Percentiles rank a stretch among this genome's conserved stretches.
phyloP scores from a whole-genome alignment of 2,888 invertebrate genomes.

The Pristionchus japonicus region DNA sequence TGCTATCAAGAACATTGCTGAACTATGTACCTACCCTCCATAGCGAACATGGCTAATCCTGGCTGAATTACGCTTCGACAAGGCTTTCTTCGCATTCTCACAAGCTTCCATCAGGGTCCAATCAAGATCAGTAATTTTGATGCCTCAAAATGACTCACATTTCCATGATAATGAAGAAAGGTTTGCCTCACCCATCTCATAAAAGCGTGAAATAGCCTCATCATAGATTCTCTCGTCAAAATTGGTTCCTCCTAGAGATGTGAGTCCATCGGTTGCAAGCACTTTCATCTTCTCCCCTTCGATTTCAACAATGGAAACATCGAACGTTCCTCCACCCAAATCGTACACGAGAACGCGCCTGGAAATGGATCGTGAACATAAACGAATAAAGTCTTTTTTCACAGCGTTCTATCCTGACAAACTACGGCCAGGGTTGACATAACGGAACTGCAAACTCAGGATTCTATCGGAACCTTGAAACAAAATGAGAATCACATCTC shows the following conservation, averaged over 20 bases:
- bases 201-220: neutral
- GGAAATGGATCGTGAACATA: too few relatives aligned
- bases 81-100: neutral
- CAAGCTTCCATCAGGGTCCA: conserved; percentile 1
- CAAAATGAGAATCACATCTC: too few relatives aligned
- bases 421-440: too few relatives aligned
- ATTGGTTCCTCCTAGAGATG: conserved; percentile 40
- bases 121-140: neutral
- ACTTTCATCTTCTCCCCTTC: conserved; percentile 11
- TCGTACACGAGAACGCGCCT: conserved; percentile 25
- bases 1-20: too few relatives aligned
- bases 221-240: conserved; percentile 19
- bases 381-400: too few relatives aligned
- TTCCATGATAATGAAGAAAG: too few relatives aligned
- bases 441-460: too few relatives aligned
- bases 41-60: neutral
- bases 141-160: neutral
- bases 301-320: conserved; percentile 38
- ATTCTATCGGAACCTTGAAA: too few relatives aligned
- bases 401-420: too few relatives aligned
- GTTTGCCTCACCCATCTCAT: neutral
- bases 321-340: conserved; percentile 40
- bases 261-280: conserved; percentile 23
- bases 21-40: neutral
- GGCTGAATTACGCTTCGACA: neutral